Evolutionary conservation across 1,140 invertebrate genomes (phyloP), one percentile per base, ranked within the genome.

Genomic region (Idris sp.): DNA sequence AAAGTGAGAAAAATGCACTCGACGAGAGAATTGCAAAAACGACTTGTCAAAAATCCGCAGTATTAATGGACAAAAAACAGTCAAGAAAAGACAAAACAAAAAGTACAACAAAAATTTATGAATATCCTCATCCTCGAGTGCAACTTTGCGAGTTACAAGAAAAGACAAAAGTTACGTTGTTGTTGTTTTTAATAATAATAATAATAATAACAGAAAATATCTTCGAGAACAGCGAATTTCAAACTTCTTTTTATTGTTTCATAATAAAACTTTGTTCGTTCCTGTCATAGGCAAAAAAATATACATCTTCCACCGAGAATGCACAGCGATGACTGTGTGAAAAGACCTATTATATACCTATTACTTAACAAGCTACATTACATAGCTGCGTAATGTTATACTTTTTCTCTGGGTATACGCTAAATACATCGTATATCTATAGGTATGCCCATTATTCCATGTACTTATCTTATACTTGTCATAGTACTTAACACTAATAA

Each of bases 401-500:
- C 77, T 81, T 81, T n/a, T 71, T 80, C 78, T 81, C 38, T 74
- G 79, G 81, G 83, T 87, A 85, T 84, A 85, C 79, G 81, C 73
- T 83, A 82, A 80, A 83, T 82, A 83, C 80, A 82, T 81, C 75
- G 78, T 83, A 79, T 77, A 78, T 81, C 67, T 74, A 72, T 74
- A 77, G 78, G 77, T 83, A 80, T 79, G 83, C 77, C 78, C 81
- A 73, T 80, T 77, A 82, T 62, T 79, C 73, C 74, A 77, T 46
- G 67, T 77, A 75, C 72, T 77, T 76, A 79, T 36, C 75, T n/a
- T 74, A 74, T 80, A 83, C 75, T 82, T 81, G 81, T 83, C 77
- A 83, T 85, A 83, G 85, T 84, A 84, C 77, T 84, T 83, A 83
- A 84, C 79, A 83, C 81, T 82, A 84, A 69, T 83, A 82, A 84